Evolutionary conservation across 2,113 vertebrate species (phyloP).

Genomic region (Callipepla californica): DNA sequence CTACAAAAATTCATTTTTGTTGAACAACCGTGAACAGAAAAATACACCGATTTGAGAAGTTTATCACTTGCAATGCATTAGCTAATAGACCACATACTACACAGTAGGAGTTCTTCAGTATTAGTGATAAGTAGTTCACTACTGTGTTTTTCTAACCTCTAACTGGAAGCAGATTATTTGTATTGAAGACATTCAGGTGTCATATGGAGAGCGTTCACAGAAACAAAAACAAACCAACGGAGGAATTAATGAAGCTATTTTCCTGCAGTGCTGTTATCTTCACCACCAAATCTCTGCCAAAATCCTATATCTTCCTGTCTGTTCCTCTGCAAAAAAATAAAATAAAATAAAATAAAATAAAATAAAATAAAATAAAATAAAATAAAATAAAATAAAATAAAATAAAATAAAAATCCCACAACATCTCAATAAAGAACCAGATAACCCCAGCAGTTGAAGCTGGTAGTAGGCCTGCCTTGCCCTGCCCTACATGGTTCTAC

Average conservation of each 20-base stretch:
- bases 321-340: neutral
- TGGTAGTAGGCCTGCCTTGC: neutral
- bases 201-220: neutral
- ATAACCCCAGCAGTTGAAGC: neutral
- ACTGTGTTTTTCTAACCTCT: constrained; percentile 1
- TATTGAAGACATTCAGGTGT: neutral
- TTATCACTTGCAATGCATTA: neutral
- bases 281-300: neutral
- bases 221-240: neutral
- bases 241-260: neutral
- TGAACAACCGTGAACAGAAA: neutral
- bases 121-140: neutral
- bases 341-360: no score
- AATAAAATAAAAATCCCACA: no score
- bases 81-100: neutral
- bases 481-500: neutral
- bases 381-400: no score
- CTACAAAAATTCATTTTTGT: neutral
- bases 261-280: neutral
- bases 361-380: no score
- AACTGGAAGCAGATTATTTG: neutral
- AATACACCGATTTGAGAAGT: neutral
- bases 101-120: neutral
- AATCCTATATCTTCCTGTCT: neutral
- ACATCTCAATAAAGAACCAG: neutral